These are phyloP conservation scores for Silurus meridionalis DNA, from an alignment of 2,113 vertebrate species.

Conservation along the genomic window DNA sequence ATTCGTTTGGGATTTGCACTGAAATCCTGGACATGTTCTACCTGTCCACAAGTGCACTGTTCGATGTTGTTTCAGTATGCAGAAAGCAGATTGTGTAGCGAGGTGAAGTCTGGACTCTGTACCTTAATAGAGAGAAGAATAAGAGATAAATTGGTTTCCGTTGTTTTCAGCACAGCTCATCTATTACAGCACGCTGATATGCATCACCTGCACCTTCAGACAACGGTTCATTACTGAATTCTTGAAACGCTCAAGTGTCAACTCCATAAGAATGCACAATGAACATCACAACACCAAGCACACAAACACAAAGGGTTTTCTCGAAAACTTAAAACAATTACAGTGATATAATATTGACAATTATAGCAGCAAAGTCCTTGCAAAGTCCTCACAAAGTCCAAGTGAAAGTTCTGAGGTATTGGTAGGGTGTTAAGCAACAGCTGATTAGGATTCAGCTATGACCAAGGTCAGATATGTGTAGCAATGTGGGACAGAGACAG, in stretches of 20 bases:
- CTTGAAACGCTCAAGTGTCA: not conserved
- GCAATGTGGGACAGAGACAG: not conserved
- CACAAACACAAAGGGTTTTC: constrained; percentile 3
- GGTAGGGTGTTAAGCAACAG: not conserved
- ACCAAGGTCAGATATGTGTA: not conserved
- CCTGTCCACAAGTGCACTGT: not conserved
- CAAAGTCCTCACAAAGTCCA: not conserved
- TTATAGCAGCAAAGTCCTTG: not conserved
- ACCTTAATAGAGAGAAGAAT: not conserved
- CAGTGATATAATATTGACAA: not conserved
- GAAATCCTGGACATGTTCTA: not conserved
- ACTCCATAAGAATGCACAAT: not conserved
- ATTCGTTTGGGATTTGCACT: not conserved
- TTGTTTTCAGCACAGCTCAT: not conserved
- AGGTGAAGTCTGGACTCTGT: not conserved
- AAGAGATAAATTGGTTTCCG: not conserved
- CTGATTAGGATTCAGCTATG: constrained; percentile 26
- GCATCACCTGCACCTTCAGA: not conserved
- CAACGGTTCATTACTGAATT: not conserved
- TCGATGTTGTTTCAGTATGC: not conserved
- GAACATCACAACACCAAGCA: not conserved
- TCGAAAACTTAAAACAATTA: not conserved
- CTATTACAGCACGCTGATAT: not conserved
- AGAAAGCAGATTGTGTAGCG: not conserved
- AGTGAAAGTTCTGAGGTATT: not conserved